Evolutionary conservation across 1,140 invertebrate species (phyloP), one percentile per base, ranked within the genome.

Genomic region (Hypsibius dujardini): DNA sequence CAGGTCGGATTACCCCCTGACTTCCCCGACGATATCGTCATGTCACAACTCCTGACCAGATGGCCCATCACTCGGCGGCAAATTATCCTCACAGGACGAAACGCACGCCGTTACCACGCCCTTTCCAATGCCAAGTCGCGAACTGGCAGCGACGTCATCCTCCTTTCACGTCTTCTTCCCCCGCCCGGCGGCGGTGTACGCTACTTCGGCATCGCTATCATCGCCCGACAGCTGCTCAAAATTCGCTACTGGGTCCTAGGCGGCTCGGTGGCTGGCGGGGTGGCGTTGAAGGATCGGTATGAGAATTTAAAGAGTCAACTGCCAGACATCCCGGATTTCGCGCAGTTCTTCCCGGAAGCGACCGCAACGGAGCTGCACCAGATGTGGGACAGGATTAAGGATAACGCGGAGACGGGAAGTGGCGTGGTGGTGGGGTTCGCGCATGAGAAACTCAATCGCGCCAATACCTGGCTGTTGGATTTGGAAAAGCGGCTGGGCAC

Each of bases 381-480:
- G 3, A 67, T 67, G 62, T 67, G 62, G 62, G 62, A 67, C 45
- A 12, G 62, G 62, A 67, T 67, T 0, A 12, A 45, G 62, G 12
- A 45, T 12, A 67, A 42, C 3, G 62, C 62, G 12, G 62, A 67
- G 45, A 45, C 3, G 3, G 62, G 62, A 7, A 45, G 62, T 7
- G 62, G 62, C 12, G 42, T 42, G 12, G 12, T 67, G 62, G 62
- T 42, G 12, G 42, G 12, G 12, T 67, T 67, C 42, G 62, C 62
- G 12, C 62, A 67, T 45, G 62, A 67, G 12, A 45, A 42, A 42
- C 62, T 67, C 12, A 45, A 67, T 67, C 62, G 62, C 3, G 62
- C 62, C 12, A 67, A 67, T 67, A 67, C 62, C 12, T 67, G 62
- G 62, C 42, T 67, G 62, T 42, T 67, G 3, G 62, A 67, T 67